phyloP scores from a whole-genome alignment of 1,140 invertebrate genomes.

The Globodera rostochiensis region DNA sequence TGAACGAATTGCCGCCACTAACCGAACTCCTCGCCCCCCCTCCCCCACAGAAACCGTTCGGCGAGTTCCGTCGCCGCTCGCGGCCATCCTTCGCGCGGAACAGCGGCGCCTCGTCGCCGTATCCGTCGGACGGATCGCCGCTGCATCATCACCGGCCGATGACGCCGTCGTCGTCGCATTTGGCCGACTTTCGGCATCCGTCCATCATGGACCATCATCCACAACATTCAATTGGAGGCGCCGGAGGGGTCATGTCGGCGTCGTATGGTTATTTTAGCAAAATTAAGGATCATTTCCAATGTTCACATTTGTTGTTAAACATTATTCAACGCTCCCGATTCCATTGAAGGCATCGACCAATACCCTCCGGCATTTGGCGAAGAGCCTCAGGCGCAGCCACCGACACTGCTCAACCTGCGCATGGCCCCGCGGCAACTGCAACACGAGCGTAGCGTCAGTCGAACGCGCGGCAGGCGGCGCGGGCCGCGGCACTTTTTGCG shows the following conservation, averaged over 20 bases:
- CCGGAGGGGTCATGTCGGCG: not conserved
- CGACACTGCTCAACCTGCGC: conserved; percentile 21
- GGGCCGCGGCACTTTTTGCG: conserved; percentile 11
- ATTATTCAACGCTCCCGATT: not conserved
- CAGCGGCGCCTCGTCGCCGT: conserved; percentile 11
- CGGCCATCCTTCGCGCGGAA: not conserved
- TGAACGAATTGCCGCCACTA: not conserved
- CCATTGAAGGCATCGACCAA: not conserved
- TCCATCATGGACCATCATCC: not conserved
- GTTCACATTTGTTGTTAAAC: not conserved
- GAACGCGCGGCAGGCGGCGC: conserved; percentile 10
- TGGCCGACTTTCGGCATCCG: conserved; percentile 21
- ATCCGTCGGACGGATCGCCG: conserved; percentile 4
- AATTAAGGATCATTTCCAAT: not conserved
- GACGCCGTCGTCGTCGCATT: not conserved
- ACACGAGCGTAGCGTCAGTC: conserved; percentile 6
- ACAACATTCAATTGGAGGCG: not conserved
- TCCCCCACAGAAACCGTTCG: conserved; percentile 9
- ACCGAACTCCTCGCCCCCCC: not conserved
- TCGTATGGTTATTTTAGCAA: not conserved
- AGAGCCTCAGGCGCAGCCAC: conserved; percentile 7
- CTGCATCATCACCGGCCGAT: conserved; percentile 19
- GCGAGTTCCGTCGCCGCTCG: conserved; percentile 17
- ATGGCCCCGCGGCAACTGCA: conserved; percentile 3
- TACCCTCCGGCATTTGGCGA: not conserved